Conservation (phyloP, 2,888 invertebrate species). For the Trachelus troglodyta region DNA sequence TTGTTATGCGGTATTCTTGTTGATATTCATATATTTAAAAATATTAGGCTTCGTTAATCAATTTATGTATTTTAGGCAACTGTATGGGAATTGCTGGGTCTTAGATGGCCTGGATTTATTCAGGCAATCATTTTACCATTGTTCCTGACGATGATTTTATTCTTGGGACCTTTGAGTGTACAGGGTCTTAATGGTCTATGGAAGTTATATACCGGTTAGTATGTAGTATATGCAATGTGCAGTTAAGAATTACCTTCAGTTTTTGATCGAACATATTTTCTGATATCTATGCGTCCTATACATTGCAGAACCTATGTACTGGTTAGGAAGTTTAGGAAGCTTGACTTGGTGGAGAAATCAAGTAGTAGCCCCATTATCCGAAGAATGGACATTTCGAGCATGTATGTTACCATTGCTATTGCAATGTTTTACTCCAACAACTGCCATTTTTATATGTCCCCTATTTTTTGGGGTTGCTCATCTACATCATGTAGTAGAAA, state of each 20-base stretch:
- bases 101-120: conserved; percentile 79
- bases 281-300: neutral
- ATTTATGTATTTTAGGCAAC: conserved; percentile 67
- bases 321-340: conserved; percentile 79
- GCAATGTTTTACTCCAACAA: conserved; percentile 81
- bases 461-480: conserved; percentile 95
- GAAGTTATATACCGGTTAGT: conserved; percentile 76
- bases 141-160: conserved; percentile 81
- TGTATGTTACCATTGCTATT: conserved; percentile 93
- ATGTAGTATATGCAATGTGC: conserved; percentile 10
- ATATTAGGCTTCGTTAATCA: neutral
- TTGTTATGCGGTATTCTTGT: neutral
- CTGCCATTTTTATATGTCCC: conserved; percentile 86
- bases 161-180: conserved; percentile 85
- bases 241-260: neutral
- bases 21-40: neutral
- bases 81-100: conserved; percentile 79
- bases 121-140: conserved; percentile 81
- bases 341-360: conserved; percentile 90
- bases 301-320: conserved; percentile 75
- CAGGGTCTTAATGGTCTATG: conserved; percentile 77
- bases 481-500: conserved; percentile 90
- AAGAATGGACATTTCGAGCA: conserved; percentile 95
- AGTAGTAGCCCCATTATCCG: conserved; percentile 91
- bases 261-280: neutral